Percentiles rank a stretch among this genome's conserved stretches.
These are phyloP conservation scores for Noctua fimbriata DNA, from an alignment of 2,888 invertebrate species.

Conservation along the genomic window DNA sequence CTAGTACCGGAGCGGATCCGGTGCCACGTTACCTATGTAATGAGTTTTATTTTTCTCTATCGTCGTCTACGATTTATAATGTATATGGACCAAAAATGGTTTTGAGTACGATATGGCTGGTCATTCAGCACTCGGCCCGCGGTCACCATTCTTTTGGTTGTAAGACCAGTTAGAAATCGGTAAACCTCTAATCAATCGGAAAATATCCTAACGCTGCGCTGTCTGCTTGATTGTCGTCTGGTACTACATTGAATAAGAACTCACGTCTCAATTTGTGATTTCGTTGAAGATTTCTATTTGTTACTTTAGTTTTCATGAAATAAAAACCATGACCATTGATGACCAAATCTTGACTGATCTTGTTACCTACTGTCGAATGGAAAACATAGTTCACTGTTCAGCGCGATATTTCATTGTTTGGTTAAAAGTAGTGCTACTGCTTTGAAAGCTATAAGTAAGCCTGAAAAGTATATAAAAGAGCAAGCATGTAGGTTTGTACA, in stretches of 20 bases:
- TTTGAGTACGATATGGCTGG: too few relatives aligned
- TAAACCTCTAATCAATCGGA: neutral
- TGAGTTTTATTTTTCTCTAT: too few relatives aligned
- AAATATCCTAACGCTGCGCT: neutral
- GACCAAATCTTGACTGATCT: neutral
- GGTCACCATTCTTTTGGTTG: neutral
- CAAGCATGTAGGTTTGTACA: neutral
- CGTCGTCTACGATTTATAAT: too few relatives aligned
- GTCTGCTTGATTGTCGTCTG: constrained; percentile 1
- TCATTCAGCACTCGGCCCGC: neutral
- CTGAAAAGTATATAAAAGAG: neutral
- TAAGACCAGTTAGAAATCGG: neutral
- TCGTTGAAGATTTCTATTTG: neutral
- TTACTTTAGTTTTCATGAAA: neutral
- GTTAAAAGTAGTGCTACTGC: neutral
- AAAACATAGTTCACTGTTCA: neutral
- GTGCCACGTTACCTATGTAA: too few relatives aligned
- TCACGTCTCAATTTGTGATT: neutral
- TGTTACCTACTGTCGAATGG: neutral
- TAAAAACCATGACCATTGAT: neutral
- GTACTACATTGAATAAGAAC: neutral
- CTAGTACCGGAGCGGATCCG: too few relatives aligned
- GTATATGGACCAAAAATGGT: too few relatives aligned
- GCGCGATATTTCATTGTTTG: neutral
- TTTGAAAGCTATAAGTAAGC: neutral